Evolutionary conservation across 2,888 invertebrate genomes (phyloP), one percentile per base, ranked within the genome.

Genomic region (Sinopyrophorus schimmeli): DNA sequence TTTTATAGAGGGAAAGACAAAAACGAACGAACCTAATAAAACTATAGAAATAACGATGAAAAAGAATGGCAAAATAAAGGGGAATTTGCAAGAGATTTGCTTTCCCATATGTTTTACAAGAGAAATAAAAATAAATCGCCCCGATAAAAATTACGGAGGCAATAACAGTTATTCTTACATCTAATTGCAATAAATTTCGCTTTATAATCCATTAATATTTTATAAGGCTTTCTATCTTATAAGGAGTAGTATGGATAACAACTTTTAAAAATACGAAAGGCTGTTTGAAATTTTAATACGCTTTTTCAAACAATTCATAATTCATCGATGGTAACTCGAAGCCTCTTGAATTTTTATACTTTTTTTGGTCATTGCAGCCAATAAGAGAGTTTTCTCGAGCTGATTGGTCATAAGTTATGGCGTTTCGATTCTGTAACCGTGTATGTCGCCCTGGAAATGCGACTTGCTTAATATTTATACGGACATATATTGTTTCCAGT

Each of bases 261-360:
- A 26, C 24, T 23, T 37, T 15, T 5, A 23, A 32, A 46, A 31
- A 38, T 28, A 26, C 14, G 18, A 28, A 43, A 23, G 21, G 11
- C 12, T 10, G 26, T 39, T 40, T 46, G 28, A 50, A 50, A 50
- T 46, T 47, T 50, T 39, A 44, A 40, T 50, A 28, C 21, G 17
- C 27, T 50, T 50, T 50, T 50, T 50, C 34, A 40, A 35, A 35
- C 44, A 44, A 50, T 50, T 50, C 50, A 50, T 50, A 50, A 50
- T 50, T 50, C 50, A 50, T 50, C 40, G 43, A 42, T 31, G 48
- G 30, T 48, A 30, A 41, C 50, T 30, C 14, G 18, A 14, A 26
- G 5, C n/a, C 9, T 23, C 35, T 24, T 17, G 26, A 23, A 30
- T 21, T 14, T 24, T 14, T 40, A n/a, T n/a, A n/a, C 50, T 34